Conservation (phyloP, 2,888 invertebrate species). For the Erannis defoliaria region DNA sequence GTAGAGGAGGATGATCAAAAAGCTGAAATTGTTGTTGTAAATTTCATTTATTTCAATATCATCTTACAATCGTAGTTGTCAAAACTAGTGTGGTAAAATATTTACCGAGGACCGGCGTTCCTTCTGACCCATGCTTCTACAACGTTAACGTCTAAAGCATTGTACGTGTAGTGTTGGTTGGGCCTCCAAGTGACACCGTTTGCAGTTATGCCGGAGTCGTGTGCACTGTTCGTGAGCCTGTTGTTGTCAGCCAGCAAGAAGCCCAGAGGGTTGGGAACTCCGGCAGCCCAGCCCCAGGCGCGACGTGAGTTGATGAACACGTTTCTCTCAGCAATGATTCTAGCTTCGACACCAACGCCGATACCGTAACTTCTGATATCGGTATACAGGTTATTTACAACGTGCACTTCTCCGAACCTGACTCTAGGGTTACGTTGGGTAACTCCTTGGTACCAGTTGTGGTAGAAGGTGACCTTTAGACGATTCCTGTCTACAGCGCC, state of each 20-base stretch:
- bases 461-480: constrained; percentile 29
- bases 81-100: background rate
- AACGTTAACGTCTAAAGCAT: background rate
- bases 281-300: constrained; percentile 23
- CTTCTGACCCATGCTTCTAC: background rate
- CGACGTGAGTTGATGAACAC: constrained; percentile 20
- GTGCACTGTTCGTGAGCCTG: background rate
- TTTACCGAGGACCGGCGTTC: constrained; percentile 1
- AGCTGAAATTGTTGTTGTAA: background rate
- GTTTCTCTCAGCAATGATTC: constrained; percentile 30
- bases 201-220: background rate
- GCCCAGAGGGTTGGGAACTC: constrained; percentile 18
- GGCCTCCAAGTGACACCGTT: background rate
- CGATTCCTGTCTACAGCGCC: constrained; percentile 23
- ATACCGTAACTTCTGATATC: constrained; percentile 25
- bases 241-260: constrained; percentile 4
- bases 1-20: background rate
- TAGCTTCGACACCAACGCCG: constrained; percentile 19
- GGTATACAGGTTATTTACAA: constrained; percentile 34
- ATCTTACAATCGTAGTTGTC: background rate
- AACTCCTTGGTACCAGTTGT: constrained; percentile 35
- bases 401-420: constrained; percentile 31
- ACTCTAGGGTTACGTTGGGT: constrained; percentile 29
- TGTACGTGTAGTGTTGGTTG: background rate
- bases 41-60: background rate